phyloP scores from a whole-genome alignment of 2,113 vertebrate species.

The Vicugna pacos region DNA sequence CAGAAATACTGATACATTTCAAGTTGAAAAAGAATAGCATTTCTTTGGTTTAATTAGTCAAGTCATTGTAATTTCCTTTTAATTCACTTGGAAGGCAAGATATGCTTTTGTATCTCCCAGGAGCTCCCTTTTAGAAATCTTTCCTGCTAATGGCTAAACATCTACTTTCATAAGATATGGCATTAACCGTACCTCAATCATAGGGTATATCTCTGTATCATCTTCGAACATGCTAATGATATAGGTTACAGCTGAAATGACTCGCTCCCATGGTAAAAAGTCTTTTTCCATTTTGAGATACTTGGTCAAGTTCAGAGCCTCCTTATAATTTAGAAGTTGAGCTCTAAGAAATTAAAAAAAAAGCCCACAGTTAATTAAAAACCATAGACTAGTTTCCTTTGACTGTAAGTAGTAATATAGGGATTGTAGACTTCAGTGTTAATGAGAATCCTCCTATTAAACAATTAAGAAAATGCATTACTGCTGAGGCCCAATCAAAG shows the following conservation, averaged over 20 bases:
- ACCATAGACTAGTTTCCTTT: not conserved
- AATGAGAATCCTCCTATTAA: conserved; percentile 41
- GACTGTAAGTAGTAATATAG: not conserved
- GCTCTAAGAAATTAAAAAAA: conserved; percentile 86
- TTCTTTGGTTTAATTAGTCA: not conserved
- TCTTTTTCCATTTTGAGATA: conserved; percentile 90
- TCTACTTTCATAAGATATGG: not conserved
- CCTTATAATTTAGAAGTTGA: conserved; percentile 89
- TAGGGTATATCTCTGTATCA: conserved; percentile 87
- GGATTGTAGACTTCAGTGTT: not conserved
- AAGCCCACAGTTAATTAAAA: conserved; percentile 52
- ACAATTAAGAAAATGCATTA: conserved; percentile 35
- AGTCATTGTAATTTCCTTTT: not conserved
- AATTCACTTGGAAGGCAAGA: not conserved
- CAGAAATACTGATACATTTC: not conserved
- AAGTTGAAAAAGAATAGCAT: not conserved
- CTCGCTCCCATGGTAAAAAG: conserved; percentile 93
- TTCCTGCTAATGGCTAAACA: not conserved
- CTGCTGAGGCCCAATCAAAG: not conserved
- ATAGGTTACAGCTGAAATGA: conserved; percentile 90
- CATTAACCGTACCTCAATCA: conserved; percentile 90
- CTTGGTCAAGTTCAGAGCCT: conserved; percentile 91
- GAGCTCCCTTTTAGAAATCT: not conserved
- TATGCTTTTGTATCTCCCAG: not conserved
- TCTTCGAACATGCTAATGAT: conserved; percentile 92